Conservation (phyloP, 2,113 vertebrate genomes). For the Strigops habroptila region DNA sequence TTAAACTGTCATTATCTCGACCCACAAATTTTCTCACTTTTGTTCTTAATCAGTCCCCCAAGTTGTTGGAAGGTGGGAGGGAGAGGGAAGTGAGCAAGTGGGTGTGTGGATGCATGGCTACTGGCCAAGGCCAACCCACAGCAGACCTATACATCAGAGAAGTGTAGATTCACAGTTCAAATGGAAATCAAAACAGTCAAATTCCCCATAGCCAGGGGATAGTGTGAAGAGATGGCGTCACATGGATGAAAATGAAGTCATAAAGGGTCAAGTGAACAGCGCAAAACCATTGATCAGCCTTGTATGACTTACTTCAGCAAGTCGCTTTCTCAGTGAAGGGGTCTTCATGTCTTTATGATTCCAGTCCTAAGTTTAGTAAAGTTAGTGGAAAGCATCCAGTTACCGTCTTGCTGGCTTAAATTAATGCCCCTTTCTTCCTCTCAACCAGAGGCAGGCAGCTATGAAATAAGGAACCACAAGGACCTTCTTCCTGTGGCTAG, state of each 20-base stretch:
- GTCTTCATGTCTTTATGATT: not conserved
- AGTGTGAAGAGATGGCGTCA: not conserved
- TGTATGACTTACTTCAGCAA: not conserved
- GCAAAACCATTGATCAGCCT: not conserved
- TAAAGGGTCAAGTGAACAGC: not conserved
- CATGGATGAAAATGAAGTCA: not conserved
- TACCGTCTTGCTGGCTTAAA: not conserved
- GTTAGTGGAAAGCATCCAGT: not conserved
- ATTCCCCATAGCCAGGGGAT: not conserved
- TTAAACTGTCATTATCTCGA: conserved; percentile 8
- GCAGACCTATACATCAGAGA: not conserved
- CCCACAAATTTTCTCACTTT: conserved; percentile 45
- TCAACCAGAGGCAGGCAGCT: not conserved
- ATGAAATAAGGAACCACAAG: not conserved
- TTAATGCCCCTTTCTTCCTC: not conserved
- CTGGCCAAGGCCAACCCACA: conserved; percentile 7
- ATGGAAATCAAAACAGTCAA: not conserved
- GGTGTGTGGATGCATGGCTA: not conserved
- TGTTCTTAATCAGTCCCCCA: not conserved
- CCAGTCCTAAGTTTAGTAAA: not conserved
- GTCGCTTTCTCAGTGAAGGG: not conserved
- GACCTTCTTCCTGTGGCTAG: not conserved
- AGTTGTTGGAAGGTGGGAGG: not conserved
- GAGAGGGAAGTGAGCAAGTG: not conserved
- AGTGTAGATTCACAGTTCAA: not conserved